Percentiles rank a stretch among this genome's conserved stretches.
Evolutionary conservation across 2,888 invertebrate species (phyloP).

Genomic region (Cantharis flavilabris): DNA sequence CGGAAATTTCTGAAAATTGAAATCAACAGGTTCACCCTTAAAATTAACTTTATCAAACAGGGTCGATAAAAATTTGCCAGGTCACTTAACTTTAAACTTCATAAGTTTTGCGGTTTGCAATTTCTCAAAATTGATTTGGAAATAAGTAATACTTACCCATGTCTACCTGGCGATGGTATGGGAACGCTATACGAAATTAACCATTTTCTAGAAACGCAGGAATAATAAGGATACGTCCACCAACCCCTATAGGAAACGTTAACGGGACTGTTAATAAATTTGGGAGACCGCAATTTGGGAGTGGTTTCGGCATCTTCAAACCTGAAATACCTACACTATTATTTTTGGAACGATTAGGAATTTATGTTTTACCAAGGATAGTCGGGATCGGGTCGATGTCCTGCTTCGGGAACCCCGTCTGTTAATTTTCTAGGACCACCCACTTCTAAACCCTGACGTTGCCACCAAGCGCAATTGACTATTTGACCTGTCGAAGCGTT

Average conservation of each 20-base stretch:
- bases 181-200: slow-evolving; percentile 83
- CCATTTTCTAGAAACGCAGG: slow-evolving; percentile 80
- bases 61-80: not conserved
- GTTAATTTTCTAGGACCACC: slow-evolving; percentile 58
- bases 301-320: slow-evolving; percentile 68
- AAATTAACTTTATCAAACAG: not conserved
- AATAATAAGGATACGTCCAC: slow-evolving; percentile 91
- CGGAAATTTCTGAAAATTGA: not conserved
- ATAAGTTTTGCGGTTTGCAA: not conserved
- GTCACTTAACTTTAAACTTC: not conserved
- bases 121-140: not conserved
- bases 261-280: slow-evolving; percentile 69
- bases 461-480: slow-evolving; percentile 65
- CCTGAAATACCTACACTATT: slow-evolving; percentile 49
- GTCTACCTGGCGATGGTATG: slow-evolving; percentile 60
- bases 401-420: slow-evolving; percentile 57
- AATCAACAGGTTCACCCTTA: not conserved
- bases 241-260: slow-evolving; percentile 71
- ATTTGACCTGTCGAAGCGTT: slow-evolving; percentile 66
- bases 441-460: slow-evolving; percentile 61
- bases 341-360: not conserved
- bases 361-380: slow-evolving; percentile 68
- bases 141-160: slow-evolving; percentile 51
- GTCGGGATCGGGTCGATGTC: slow-evolving; percentile 68
- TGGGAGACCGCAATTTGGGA: slow-evolving; percentile 67